A percentile compares a stretch with the other conserved stretches of the same genome.
phyloP scores from a whole-genome alignment of 2,113 vertebrate species.

The Uria aalge region DNA sequence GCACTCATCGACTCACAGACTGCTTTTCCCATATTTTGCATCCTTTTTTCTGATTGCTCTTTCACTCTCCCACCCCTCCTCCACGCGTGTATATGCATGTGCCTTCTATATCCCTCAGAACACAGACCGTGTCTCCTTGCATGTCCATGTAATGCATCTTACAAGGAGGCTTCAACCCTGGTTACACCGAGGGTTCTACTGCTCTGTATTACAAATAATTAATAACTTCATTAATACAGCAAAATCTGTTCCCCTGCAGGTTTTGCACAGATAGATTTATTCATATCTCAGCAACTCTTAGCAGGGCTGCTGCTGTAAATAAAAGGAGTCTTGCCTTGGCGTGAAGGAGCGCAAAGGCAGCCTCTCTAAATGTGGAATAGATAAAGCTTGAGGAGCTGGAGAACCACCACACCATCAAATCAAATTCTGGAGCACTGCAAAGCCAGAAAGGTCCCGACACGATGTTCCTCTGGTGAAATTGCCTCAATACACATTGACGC shows the following conservation, averaged over 20 bases:
- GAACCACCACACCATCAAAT: background rate
- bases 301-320: background rate
- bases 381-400: background rate
- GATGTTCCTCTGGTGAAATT: background rate
- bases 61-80: background rate
- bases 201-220: background rate
- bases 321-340: background rate
- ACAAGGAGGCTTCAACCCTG: background rate
- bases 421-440: background rate
- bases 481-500: accelerated
- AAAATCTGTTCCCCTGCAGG: background rate
- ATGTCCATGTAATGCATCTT: background rate
- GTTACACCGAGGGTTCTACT: background rate
- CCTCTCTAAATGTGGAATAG: background rate
- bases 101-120: background rate
- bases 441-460: background rate
- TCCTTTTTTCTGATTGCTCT: background rate
- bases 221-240: background rate
- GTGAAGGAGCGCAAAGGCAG: background rate
- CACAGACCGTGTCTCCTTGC: accelerated
- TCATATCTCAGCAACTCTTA: background rate
- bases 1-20: background rate
- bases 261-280: background rate
- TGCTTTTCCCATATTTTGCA: background rate
- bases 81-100: accelerated